Evolutionary conservation across 2,797 vertebrate genomes (phyloP), one percentile per base, ranked within the genome.

Genomic region (Cossypha heuglini): DNA sequence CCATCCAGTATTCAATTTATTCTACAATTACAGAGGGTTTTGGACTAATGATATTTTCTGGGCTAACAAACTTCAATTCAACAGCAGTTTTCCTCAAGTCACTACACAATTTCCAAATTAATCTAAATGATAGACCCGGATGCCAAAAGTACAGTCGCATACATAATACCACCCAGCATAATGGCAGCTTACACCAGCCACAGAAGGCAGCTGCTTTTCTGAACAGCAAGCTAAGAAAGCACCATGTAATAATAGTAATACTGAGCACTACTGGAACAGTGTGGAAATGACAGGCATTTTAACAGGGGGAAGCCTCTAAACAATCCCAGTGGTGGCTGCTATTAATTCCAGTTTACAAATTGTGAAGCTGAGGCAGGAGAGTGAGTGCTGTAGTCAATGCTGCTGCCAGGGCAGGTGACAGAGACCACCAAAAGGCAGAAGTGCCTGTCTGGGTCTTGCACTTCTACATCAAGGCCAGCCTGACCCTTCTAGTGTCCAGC

Each of bases 51-150:
- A 9, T 74, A 79, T 80, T 55, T 92, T 85, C 68, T 6, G 18
- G 49, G 87, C 52, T 82, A 86, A 79, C 21, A 92, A 91, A 90
- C 12, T 81, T 37, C 33, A 93, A 52, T 55, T 62, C 55, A 79
- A 48, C 55, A 84, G 82, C 33, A 26, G 55, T 58, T 88, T 66
- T 93, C 54, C 40, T 76, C 54, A 91, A 94, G 88, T 94, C 91
- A 91, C 85, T 86, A 45, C 76, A 73, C 69, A 95, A 95, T 95
- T 96, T 92, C 55, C 87, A 86, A 92, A 96, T 94, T 92, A 97
- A 91, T 76, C 62, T 88, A 88, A 96, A 96, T 93, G 66, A 96
- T 5, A 96, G 89, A 73, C 31, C 24, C 4, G 0, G 81, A 49
- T 28, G 86, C 87, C 94, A 95, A 79, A 93, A 93, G 76, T 83